phyloP scores from a whole-genome alignment of 2,797 vertebrate genomes.

The Diplodus sargus region DNA sequence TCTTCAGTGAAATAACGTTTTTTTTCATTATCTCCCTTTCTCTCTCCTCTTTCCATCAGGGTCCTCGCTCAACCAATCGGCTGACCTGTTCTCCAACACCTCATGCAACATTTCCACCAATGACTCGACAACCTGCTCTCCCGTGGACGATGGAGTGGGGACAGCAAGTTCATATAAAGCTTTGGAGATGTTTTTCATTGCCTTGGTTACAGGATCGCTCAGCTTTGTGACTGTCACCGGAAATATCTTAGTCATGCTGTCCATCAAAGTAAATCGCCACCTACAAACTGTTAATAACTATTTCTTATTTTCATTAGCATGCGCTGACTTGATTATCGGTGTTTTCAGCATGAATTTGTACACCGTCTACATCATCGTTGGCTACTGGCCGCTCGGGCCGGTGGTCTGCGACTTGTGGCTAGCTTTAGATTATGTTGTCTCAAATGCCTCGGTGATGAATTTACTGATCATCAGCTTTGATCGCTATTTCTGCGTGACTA shows the following conservation, averaged over 20 bases:
- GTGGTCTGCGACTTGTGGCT: constrained; percentile 98
- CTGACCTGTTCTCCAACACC: constrained; percentile 81
- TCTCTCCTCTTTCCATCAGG: constrained; percentile 61
- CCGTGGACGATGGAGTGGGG: constrained; percentile 60
- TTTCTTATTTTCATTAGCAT: constrained; percentile 97
- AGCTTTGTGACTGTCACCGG: constrained; percentile 98
- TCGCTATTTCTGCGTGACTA: constrained; percentile 98
- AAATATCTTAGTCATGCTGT: constrained; percentile 98
- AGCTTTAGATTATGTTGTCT: constrained; percentile 97
- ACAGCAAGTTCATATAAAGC: constrained; percentile 89
- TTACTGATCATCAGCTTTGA: constrained; percentile 98
- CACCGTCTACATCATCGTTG: constrained; percentile 95
- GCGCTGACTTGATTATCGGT: constrained; percentile 96
- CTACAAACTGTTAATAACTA: constrained; percentile 99
- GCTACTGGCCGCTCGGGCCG: constrained; percentile 96
- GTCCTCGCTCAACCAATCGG: constrained; percentile 76
- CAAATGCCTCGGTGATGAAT: constrained; percentile 99
- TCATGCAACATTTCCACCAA: constrained; percentile 82
- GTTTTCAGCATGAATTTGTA: constrained; percentile 99
- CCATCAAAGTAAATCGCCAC: constrained; percentile 99
- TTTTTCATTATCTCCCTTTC: not conserved
- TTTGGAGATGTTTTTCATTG: constrained; percentile 96
- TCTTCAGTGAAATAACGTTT: not conserved
- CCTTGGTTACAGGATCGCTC: constrained; percentile 94
- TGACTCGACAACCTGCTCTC: constrained; percentile 75